Conservation (phyloP, 2,888 invertebrate species). For the Hirtodrosophila alboralis region DNA sequence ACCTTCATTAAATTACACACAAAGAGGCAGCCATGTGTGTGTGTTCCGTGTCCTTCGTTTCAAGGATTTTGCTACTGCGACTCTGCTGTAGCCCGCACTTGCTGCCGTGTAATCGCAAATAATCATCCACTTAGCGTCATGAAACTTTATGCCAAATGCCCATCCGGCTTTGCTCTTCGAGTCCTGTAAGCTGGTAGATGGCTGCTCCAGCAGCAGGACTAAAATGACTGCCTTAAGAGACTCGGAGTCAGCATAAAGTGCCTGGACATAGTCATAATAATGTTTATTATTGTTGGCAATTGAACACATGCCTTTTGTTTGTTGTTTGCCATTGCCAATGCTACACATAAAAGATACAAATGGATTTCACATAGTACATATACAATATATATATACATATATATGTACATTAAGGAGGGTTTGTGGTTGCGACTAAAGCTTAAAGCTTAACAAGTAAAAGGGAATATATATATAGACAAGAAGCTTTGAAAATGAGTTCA, state of each 20-base stretch:
- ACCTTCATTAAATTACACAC: slow-evolving; percentile 65
- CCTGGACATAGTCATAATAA: slow-evolving; percentile 66
- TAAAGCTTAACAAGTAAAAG: slow-evolving; percentile 44
- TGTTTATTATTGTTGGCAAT: slow-evolving; percentile 69
- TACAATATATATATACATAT: too few species aligned
- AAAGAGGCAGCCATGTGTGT: slow-evolving; percentile 44
- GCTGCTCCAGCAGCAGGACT: slow-evolving; percentile 7
- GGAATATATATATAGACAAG: slow-evolving; percentile 3
- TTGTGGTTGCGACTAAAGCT: slow-evolving; percentile 5
- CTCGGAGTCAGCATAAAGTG: slow-evolving; percentile 58
- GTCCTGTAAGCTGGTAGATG: background rate
- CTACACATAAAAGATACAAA: slow-evolving; percentile 48
- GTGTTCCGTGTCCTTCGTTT: slow-evolving; percentile 65
- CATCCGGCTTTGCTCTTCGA: slow-evolving; percentile 25
- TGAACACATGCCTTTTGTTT: slow-evolving; percentile 41
- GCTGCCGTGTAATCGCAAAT: slow-evolving; percentile 75
- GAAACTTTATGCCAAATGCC: slow-evolving; percentile 71
- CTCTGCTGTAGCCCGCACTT: slow-evolving; percentile 34
- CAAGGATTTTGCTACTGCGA: slow-evolving; percentile 63
- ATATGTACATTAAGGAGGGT: too few species aligned
- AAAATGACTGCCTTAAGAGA: slow-evolving; percentile 48
- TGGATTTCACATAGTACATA: slow-evolving; percentile 27
- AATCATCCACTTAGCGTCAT: slow-evolving; percentile 77
- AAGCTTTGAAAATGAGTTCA: too few species aligned
- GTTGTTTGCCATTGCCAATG: slow-evolving; percentile 28